Evolutionary conservation across 2,113 vertebrate genomes (phyloP), one percentile per base, ranked within the genome.

Genomic region (Dinomys branickii): DNA sequence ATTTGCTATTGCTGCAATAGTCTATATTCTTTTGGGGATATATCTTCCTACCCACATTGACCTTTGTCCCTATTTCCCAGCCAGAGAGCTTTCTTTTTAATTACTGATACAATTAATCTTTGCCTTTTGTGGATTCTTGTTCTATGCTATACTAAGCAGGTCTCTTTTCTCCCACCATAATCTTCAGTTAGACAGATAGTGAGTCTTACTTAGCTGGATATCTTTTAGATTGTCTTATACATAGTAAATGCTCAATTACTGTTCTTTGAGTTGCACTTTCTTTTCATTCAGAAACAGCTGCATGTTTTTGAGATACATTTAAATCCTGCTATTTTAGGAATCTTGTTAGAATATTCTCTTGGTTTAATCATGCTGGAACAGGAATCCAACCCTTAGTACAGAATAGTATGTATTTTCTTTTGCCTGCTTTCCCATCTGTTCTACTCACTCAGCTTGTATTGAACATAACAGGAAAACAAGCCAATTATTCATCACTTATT

Each of bases 261-360:
- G 26, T 54, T 89, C 63, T 91, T 84, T 69, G 47, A 6, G 26
- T 65, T 61, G n/a, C 19, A 75, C 67, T 96, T 83, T 77, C 84
- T 78, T 86, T 89, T 89, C 80, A 80, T 92, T 92, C 73, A 85
- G 85, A 94, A 93, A 71, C 87, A 97, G 93, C 92, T 93, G 90
- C 35, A 38, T 80, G 85, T 28, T 69, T 41, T 47, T 61, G 50
- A 71, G 93, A 94, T 88, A 47, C 84, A 78, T 83, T 94, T 81
- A 78, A 89, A 94, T 89, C 63, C 80, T 95, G 26, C 87, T 95
- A 91, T 93, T 86, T 97, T 75, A 63, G 73, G 47, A 33, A 63
- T 58, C 87, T 91, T 82, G 56, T 78, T 91, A 93, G 88, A 91
- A 88, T 47, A 83, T 52, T 52, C 38, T 94, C 65, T 91, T 44